Percentiles rank a stretch among this genome's conserved stretches.
Evolutionary conservation across 1,140 invertebrate genomes (phyloP).

Genomic region (Achroia grisella): DNA sequence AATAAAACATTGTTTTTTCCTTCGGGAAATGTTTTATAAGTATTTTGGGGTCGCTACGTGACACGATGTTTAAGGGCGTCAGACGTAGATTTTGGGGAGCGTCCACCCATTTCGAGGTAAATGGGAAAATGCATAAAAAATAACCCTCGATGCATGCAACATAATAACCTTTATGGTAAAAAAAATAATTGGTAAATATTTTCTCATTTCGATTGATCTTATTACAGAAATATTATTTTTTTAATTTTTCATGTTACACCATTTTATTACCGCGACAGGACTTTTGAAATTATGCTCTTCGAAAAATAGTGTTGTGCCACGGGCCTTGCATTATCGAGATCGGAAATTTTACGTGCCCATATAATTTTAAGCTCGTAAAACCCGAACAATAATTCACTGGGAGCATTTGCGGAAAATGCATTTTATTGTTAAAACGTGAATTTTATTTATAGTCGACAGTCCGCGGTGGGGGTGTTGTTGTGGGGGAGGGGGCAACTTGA

Average conservation of each 20-base stretch:
- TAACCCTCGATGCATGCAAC: constrained; percentile 10
- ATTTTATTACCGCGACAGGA: too few relatives aligned
- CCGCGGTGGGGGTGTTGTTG: constrained; percentile 43
- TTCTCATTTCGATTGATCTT: too few relatives aligned
- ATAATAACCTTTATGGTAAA: not conserved
- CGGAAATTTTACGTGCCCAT: constrained; percentile 71
- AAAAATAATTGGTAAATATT: too few relatives aligned
- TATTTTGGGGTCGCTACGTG: constrained; percentile 62
- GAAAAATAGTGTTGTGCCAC: constrained; percentile 52
- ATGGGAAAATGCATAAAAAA: constrained; percentile 33
- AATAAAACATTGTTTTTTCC: constrained; percentile 68
- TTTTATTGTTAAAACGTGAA: constrained; percentile 74
- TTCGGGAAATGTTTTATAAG: constrained; percentile 66
- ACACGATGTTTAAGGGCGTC: constrained; percentile 42
- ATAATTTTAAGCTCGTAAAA: constrained; percentile 74
- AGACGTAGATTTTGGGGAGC: not conserved
- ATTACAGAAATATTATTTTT: too few relatives aligned
- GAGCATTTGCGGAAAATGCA: constrained; percentile 73
- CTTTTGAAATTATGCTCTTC: not conserved
- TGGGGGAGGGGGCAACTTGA: constrained; percentile 41
- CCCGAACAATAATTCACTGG: constrained; percentile 67
- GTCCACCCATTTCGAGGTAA: constrained; percentile 13
- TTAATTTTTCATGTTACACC: too few relatives aligned
- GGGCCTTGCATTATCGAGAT: constrained; percentile 64
- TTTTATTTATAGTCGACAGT: constrained; percentile 72